These are phyloP conservation scores for Genyomyrus donnyi DNA, from an alignment of 2,113 vertebrate species.

Conservation along the genomic window DNA sequence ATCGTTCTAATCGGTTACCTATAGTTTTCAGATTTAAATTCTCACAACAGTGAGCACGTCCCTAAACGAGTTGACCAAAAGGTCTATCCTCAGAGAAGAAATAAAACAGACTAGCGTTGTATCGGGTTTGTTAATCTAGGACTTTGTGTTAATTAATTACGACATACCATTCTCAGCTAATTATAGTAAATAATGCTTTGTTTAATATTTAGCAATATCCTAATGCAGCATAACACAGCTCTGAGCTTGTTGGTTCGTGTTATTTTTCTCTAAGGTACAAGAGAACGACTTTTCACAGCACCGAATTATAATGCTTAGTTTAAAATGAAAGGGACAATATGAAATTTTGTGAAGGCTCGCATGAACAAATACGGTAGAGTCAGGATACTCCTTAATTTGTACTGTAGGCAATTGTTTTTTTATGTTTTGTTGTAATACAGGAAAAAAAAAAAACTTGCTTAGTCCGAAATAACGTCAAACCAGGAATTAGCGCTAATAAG, in stretches of 20 bases:
- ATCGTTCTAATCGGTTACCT: neutral
- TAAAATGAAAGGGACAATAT: neutral
- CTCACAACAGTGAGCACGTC: neutral
- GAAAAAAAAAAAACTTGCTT: neutral
- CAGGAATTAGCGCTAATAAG: neutral
- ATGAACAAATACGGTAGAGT: neutral
- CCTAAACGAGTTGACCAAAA: neutral
- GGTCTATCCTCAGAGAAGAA: neutral
- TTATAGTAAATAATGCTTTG: neutral
- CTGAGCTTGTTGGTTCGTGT: neutral
- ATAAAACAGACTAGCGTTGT: neutral
- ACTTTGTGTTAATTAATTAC: neutral
- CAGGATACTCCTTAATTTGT: neutral
- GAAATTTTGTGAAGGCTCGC: neutral
- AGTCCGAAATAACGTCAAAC: neutral
- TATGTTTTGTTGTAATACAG: neutral
- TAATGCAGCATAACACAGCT: neutral
- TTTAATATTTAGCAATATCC: neutral
- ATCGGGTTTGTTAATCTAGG: constrained; percentile 1
- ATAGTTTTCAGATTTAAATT: constrained; percentile 10
- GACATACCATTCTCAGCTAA: neutral
- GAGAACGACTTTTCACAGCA: neutral
- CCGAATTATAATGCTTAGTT: neutral
- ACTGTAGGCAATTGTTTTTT: neutral
- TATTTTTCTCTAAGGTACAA: neutral